Evolutionary conservation across 2,113 vertebrate species (phyloP).

Genomic region (Synchiropus splendidus): DNA sequence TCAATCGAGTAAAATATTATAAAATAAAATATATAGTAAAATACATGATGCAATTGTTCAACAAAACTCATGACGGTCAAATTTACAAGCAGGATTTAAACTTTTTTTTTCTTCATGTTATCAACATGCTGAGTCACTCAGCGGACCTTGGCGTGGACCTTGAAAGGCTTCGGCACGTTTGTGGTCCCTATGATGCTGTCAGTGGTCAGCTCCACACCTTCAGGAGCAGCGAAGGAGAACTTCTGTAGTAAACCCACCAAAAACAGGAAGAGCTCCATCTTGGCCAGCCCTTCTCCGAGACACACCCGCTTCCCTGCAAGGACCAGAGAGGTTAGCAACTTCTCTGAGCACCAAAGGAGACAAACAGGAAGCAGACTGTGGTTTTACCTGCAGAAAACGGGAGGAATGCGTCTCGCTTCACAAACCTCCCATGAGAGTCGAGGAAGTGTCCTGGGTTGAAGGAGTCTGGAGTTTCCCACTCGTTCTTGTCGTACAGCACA

Average conservation of each 20-base stretch:
- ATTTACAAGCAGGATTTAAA: too few species aligned
- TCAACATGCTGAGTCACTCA: slow-evolving; percentile 25
- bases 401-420: slow-evolving; percentile 72
- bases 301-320: slow-evolving; percentile 73
- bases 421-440: slow-evolving; percentile 72
- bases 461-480: slow-evolving; percentile 72
- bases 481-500: slow-evolving; percentile 70
- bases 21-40: too few species aligned
- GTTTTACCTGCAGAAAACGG: slow-evolving; percentile 77
- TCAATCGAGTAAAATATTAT: too few species aligned
- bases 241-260: slow-evolving; percentile 66
- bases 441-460: slow-evolving; percentile 85
- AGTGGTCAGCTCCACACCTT: slow-evolving; percentile 45
- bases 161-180: slow-evolving; percentile 24
- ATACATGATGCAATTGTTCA: too few species aligned
- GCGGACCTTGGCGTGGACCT: slow-evolving; percentile 26
- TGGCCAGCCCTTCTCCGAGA: slow-evolving; percentile 73
- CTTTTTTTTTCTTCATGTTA: too few species aligned
- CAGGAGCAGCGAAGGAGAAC: slow-evolving; percentile 46
- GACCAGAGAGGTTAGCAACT: neutral
- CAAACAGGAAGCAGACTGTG: neutral
- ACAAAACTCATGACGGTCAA: too few species aligned
- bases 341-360: too few species aligned
- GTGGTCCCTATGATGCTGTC: slow-evolving; percentile 41
- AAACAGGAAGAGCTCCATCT: slow-evolving; percentile 75